Conservation (phyloP, 30 jellyfish, hydroid and myxozoan species). For the Hydractinia symbiolongicarpus region DNA sequence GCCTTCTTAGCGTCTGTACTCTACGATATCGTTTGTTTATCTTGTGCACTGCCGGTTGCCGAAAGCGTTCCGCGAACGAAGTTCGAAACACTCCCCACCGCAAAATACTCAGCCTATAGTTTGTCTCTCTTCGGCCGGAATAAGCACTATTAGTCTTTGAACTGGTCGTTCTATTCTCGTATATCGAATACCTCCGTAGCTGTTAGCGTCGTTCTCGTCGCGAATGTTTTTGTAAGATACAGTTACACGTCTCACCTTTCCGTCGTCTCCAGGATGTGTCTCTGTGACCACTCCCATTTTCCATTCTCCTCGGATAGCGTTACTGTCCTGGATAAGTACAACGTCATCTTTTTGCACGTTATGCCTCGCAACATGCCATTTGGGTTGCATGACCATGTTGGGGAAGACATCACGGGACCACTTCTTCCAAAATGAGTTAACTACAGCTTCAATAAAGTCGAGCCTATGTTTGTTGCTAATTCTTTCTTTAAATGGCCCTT, state of each 20-base stretch:
- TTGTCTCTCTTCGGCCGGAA: not conserved
- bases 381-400: slow-evolving; percentile 31
- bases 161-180: slow-evolving; percentile 3
- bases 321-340: slow-evolving; percentile 34
- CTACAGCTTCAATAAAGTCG: slow-evolving; percentile 51
- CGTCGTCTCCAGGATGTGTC: slow-evolving; percentile 50
- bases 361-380: slow-evolving; percentile 45
- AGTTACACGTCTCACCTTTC: slow-evolving; percentile 48
- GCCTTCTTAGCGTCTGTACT: too few relatives aligned
- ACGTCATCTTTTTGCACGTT: slow-evolving; percentile 42
- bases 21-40: too few relatives aligned
- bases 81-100: too few relatives aligned
- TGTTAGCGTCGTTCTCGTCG: not conserved
- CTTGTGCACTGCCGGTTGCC: too few relatives aligned
- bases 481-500: slow-evolving; percentile 70
- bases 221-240: not conserved
- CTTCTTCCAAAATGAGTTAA: slow-evolving; percentile 45
- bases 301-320: slow-evolving; percentile 62
- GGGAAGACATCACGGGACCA: slow-evolving; percentile 67
- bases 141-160: not conserved
- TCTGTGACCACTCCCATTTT: slow-evolving; percentile 38
- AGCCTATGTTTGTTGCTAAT: slow-evolving; percentile 43
- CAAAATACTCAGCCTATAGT: not conserved
- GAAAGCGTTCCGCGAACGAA: too few relatives aligned
- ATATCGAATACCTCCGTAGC: not conserved